Evolutionary conservation across 1,140 invertebrate genomes (phyloP).

Genomic region (Heliconius congener): DNA sequence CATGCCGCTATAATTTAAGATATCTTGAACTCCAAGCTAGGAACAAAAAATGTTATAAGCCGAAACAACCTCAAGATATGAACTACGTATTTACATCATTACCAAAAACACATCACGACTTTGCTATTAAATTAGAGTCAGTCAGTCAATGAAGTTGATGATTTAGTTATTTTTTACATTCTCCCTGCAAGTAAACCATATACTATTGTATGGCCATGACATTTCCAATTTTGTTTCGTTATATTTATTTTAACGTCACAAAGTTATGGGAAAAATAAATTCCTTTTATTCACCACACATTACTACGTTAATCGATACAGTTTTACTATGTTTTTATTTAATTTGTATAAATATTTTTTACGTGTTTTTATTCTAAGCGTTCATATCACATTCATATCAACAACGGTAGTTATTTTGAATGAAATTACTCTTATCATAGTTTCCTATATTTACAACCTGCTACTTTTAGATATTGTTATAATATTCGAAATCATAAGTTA

Average conservation of each 20-base stretch:
- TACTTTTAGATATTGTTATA: not conserved
- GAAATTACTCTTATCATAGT: not conserved
- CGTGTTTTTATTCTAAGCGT: not conserved
- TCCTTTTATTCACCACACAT: not conserved
- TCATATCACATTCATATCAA: not conserved
- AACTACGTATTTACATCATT: conserved; percentile 13
- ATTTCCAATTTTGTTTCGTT: conserved; percentile 16
- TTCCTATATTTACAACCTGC: not conserved
- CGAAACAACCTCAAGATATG: not conserved
- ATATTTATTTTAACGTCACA: not conserved
- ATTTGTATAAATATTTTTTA: not conserved
- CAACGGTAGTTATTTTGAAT: too few relatives aligned
- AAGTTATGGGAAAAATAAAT: not conserved
- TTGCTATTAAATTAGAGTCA: conserved; percentile 23
- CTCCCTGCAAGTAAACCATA: conserved; percentile 18
- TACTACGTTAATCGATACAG: not conserved
- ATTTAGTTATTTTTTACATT: conserved; percentile 23
- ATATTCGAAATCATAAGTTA: not conserved
- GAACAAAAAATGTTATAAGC: not conserved
- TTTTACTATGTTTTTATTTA: not conserved
- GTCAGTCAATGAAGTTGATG: conserved; percentile 15
- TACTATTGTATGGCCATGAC: conserved; percentile 17
- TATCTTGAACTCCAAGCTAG: not conserved
- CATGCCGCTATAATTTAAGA: too few relatives aligned
- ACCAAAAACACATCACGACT: conserved; percentile 33